Evolutionary conservation across 2,888 invertebrate species (phyloP).

Genomic region (Tipula helvola): DNA sequence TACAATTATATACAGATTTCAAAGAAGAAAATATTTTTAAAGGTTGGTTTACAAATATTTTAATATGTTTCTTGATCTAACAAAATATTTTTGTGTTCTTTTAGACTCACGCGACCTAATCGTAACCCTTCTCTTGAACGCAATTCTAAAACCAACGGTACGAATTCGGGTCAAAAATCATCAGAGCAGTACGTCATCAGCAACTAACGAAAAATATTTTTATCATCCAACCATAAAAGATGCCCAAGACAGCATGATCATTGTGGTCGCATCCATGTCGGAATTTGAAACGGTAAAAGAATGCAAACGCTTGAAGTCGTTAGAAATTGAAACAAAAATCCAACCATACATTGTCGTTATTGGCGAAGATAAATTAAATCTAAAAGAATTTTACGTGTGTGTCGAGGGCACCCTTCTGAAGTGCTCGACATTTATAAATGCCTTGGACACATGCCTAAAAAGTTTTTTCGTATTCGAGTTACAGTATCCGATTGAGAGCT

Average conservation of each 20-base stretch:
- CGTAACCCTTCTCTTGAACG: not conserved
- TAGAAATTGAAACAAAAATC: not conserved
- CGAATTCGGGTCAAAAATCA: not conserved
- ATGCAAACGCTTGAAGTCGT: not conserved
- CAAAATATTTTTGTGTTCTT: not conserved
- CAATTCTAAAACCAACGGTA: not conserved
- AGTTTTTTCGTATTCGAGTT: not conserved
- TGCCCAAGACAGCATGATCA: not conserved
- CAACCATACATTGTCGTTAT: constrained; percentile 4
- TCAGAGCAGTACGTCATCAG: not conserved
- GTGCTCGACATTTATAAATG: not conserved
- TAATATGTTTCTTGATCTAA: not conserved
- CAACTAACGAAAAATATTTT: not conserved
- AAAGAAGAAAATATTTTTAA: not conserved
- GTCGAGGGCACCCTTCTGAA: not conserved
- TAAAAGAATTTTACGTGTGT: constrained; percentile 5
- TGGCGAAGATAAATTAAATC: not conserved
- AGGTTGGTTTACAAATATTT: not conserved
- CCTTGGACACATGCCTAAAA: constrained; percentile 6
- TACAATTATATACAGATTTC: not conserved
- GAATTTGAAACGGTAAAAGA: not conserved
- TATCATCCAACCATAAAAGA: not conserved
- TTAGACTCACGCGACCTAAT: not conserved
- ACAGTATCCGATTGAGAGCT: not conserved
- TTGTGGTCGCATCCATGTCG: not conserved